Base-by-base conservation (phyloP, 2,888 invertebrate genomes). In the Caenorhabditis imperialis region DNA sequence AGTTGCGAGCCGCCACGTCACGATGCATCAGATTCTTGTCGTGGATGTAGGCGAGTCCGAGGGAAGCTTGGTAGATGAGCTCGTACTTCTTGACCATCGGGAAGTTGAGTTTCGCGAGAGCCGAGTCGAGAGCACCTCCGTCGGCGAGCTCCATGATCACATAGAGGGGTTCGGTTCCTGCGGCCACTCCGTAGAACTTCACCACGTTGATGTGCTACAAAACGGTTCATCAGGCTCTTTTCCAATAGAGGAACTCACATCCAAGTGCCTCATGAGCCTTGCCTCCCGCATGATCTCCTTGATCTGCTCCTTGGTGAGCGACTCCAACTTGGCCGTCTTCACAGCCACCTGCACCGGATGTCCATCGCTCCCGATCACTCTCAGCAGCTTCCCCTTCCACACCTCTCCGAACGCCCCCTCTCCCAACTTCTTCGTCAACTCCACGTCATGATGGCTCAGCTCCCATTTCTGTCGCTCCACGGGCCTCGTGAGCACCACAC, bases 351-450 rank as follows among this genome's bases (percentile, higher is more conserved):
- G 42, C 22, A 50, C 55, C 33, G 45, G 60, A 37, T 48, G 47
- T 14, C 53, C 53, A 16, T 30, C 20, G 5, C 37, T n/a, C 38
- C 42, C 51, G 8, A 25, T 2, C 18, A 67, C 44, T 27, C 55
- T 57, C 50, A 44, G n/a, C 4, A 67, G 22, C 10, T 37, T 50
- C 5, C 57, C 67, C 23, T 50, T 57, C 57, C 57, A 67, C 1
- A 82, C 84, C 54, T 83, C 83, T 38, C 84, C 84, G 55, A 83
- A 84, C 8, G 83, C 83, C 40, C 83, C 81, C 37, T 81, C 83
- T 35, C 84, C 84, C 22, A 83, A 55, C 60, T 84, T 84, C 67
- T 82, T 84, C 23, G 73, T 72, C 37, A 73, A 44, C 16, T 53
- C 53, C 35, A 85, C 78, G 35, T 84, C 78, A 5, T 78, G 76